Percentiles rank a stretch among this genome's conserved stretches.
phyloP scores from a whole-genome alignment of 2,113 vertebrate species.

The Phalacrocorax aristotelis region DNA sequence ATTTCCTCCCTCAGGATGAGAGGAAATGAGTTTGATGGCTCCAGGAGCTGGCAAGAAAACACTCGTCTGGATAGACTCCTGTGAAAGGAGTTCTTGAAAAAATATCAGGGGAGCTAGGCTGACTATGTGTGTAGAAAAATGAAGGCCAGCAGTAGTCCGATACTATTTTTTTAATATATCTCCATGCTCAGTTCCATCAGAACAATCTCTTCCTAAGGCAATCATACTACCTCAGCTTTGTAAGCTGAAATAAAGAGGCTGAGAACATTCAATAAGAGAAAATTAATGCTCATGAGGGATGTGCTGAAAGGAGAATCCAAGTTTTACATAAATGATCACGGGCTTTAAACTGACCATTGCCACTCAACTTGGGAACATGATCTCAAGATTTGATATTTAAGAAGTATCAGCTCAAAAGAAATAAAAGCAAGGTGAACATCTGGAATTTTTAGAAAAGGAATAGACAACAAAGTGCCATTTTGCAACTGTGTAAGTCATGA shows the following conservation, averaged over 20 bases:
- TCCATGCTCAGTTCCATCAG: background rate
- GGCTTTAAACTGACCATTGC: background rate
- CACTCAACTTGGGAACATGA: background rate
- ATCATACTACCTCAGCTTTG: background rate
- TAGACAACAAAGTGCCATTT: background rate
- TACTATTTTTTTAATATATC: background rate
- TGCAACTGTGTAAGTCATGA: background rate
- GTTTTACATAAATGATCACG: background rate
- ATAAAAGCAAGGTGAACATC: background rate
- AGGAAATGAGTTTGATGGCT: background rate
- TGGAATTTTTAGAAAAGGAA: background rate
- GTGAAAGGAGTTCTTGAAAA: background rate
- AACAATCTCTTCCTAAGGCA: background rate
- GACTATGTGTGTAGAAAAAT: background rate
- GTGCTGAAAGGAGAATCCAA: background rate
- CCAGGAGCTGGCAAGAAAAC: background rate
- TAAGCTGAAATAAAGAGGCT: background rate
- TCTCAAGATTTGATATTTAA: background rate
- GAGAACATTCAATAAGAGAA: background rate
- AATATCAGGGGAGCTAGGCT: background rate
- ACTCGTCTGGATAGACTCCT: background rate
- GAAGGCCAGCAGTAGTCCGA: background rate
- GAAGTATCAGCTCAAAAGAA: background rate
- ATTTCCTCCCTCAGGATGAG: background rate
- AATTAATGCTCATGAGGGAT: background rate